Percentiles rank a stretch among this genome's conserved stretches.
Conservation (phyloP, 1,140 invertebrate genomes). For the Leguminivora glycinivorella region DNA sequence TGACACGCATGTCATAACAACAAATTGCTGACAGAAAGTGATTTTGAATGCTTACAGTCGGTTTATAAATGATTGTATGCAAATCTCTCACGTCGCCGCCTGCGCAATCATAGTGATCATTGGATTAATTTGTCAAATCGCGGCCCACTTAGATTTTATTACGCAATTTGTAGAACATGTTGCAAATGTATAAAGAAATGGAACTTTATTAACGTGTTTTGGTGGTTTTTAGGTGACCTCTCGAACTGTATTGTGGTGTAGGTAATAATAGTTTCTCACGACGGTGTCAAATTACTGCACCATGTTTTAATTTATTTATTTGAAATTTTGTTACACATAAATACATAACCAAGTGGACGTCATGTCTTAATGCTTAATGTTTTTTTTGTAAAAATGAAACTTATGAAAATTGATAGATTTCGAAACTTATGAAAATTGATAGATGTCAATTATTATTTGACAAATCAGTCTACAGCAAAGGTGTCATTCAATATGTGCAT, state of each 20-base stretch:
- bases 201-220: background rate
- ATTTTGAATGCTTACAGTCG: background rate
- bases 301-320: no score
- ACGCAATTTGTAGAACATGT: background rate
- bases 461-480: no score
- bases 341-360: no score
- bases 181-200: background rate
- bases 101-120: background rate
- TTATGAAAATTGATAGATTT: no score
- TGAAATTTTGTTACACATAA: no score
- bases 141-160: background rate
- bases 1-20: background rate
- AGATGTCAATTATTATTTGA: no score
- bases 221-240: background rate
- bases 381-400: no score
- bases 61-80: slow-evolving; percentile 21
- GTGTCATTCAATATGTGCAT: no score
- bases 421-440: no score
- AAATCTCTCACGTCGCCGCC: background rate
- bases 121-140: slow-evolving; percentile 15
- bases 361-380: no score
- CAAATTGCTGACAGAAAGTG: background rate
- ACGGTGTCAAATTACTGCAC: no score
- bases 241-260: background rate
- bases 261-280: background rate